Evolutionary conservation across 2,797 vertebrate genomes (phyloP).

Genomic region (Galaxias olidus): DNA sequence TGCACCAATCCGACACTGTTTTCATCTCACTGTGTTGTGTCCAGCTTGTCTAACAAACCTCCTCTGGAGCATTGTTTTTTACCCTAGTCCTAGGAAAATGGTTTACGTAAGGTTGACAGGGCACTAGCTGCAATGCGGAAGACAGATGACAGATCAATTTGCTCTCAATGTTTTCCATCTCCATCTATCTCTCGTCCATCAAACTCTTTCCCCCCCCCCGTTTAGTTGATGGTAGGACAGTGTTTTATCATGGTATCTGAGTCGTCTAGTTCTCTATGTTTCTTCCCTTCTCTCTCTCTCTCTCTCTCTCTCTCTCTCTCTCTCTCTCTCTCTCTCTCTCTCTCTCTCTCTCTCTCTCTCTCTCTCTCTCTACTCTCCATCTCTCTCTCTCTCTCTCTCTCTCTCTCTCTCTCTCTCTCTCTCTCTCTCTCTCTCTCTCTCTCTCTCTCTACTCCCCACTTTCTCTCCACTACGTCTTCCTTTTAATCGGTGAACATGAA

Average conservation of each 20-base stretch:
- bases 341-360: too few relatives aligned
- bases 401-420: neutral
- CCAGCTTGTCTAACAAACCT: slow-evolving; percentile 24
- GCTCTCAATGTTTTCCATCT: slow-evolving; percentile 32
- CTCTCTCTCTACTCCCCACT: neutral
- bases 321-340: slow-evolving; percentile 2
- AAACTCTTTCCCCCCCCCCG: too few relatives aligned
- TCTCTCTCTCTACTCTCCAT: neutral
- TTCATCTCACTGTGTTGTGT: slow-evolving; percentile 17
- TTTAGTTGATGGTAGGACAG: too few relatives aligned
- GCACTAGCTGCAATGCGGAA: slow-evolving; percentile 50
- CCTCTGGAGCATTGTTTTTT: slow-evolving; percentile 30
- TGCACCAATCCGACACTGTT: slow-evolving; percentile 11
- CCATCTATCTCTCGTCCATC: too few relatives aligned
- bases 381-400: neutral
- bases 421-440: slow-evolving; percentile 8
- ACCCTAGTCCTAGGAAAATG: slow-evolving; percentile 27
- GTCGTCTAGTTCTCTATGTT: too few relatives aligned
- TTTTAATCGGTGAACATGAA: slow-evolving; percentile 11
- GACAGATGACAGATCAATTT: slow-evolving; percentile 30
- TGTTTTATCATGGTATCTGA: too few relatives aligned
- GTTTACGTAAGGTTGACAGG: slow-evolving; percentile 45
- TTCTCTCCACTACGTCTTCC: neutral
- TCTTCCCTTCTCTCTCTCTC: too few relatives aligned
- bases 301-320: neutral